Evolutionary conservation across 2,888 invertebrate species (phyloP), one percentile per base, ranked within the genome.

Genomic region (Dexiosoma caninum): DNA sequence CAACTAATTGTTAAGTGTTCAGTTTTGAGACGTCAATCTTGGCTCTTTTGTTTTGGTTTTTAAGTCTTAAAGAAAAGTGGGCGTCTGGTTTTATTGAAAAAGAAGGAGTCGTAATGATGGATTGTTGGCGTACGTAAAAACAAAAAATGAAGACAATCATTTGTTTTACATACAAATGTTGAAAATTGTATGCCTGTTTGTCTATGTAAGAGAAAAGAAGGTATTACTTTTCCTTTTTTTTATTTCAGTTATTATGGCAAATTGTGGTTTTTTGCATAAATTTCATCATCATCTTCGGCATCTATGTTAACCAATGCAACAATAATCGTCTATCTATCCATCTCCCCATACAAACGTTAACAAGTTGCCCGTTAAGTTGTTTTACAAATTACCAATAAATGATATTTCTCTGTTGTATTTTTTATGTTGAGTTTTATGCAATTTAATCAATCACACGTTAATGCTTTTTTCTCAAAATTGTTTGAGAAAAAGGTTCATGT

Each of bases 311-410:
- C 60, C 55, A 44, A 64, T 55, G 23, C 53, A 49, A 55, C 35
- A 30, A 72, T 72, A 62, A 72, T 71, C 35, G 35, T 62, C 44
- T 21, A 49, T 59, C 35, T 21, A 57, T 51, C 62, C 21, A 27
- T 35, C 51, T 53, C 32, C 21, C 60, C 60, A 19, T 37, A 53
- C n/a, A 75, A 67, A 32, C 67, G 77, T 77, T 81, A 81, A 74
- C 81, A 81, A 81, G 77, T 81, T 77, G 77, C 69, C 81, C 67
- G 81, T 81, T 69, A 81, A 81, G 82, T 78, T 82, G 74, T 82
- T 84, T 84, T 83, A 85, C 87, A 87, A 87, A 87, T 87, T 88
- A 85, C 80, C 84, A 84, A 86, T 88, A 88, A 87, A 87, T 88
- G 87, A 87, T 87, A 86, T 88, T 88, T 75, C 66, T 62, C 30